phyloP scores from a whole-genome alignment of 2,888 invertebrate genomes.

The Diplolepis rosae region DNA sequence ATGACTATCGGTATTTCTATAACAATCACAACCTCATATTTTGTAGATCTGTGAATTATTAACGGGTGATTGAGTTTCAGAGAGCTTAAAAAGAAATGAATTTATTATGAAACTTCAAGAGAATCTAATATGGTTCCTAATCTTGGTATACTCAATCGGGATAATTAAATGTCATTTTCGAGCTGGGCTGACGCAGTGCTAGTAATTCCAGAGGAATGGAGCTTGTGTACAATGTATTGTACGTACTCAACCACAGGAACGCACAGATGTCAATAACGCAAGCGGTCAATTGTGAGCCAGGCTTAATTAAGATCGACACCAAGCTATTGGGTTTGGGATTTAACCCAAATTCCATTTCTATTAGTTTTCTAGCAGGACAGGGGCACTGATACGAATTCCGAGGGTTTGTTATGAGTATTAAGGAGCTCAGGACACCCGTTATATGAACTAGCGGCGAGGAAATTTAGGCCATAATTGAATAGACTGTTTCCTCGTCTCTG shows the following conservation, averaged over 20 bases:
- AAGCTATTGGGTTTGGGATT: slow-evolving; percentile 38
- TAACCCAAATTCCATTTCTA: slow-evolving; percentile 45
- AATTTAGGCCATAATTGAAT: slow-evolving; percentile 32
- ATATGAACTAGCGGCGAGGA: not conserved
- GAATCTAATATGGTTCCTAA: not conserved
- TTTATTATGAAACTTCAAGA: not conserved
- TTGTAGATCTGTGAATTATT: too few relatives aligned
- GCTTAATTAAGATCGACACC: slow-evolving; percentile 65
- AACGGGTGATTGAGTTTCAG: not conserved
- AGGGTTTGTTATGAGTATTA: not conserved
- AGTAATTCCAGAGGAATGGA: slow-evolving; percentile 55
- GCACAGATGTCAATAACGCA: slow-evolving; percentile 59
- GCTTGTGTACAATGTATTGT: slow-evolving; percentile 60
- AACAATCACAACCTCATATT: too few relatives aligned
- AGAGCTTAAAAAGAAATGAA: not conserved
- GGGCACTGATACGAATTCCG: not conserved
- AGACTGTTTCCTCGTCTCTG: slow-evolving; percentile 33
- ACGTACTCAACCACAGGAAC: slow-evolving; percentile 64
- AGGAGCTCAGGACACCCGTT: not conserved
- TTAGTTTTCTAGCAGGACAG: slow-evolving; percentile 37
- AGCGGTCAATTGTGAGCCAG: slow-evolving; percentile 59
- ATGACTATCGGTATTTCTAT: too few relatives aligned
- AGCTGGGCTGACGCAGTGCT: slow-evolving; percentile 46
- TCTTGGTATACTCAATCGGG: slow-evolving; percentile 57
- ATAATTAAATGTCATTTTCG: slow-evolving; percentile 68